These are phyloP conservation scores for Heliconius melpomene DNA, from an alignment of 1,140 invertebrate genomes.

Conservation along the genomic window DNA sequence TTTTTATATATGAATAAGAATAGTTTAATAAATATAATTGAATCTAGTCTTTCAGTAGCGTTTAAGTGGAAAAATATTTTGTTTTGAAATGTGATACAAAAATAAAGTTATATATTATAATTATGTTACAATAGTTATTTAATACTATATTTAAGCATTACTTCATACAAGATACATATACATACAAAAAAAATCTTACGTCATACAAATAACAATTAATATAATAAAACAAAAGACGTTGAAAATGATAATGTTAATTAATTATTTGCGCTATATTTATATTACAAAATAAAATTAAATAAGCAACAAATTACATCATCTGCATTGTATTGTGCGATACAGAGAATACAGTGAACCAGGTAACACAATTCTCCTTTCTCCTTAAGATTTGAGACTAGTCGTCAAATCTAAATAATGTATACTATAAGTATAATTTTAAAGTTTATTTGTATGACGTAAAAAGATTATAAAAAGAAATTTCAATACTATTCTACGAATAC, in stretches of 20 bases:
- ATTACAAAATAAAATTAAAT: background rate
- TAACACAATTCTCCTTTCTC: background rate
- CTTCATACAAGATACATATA: background rate
- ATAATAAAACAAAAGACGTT: background rate
- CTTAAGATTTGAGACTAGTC: background rate
- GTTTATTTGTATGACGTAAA: background rate
- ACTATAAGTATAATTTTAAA: slow-evolving; percentile 3
- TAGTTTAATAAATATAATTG: background rate
- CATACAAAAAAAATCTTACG: background rate
- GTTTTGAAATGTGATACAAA: background rate
- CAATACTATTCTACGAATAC: slow-evolving; percentile 21
- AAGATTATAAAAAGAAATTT: background rate
- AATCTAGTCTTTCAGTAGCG: background rate
- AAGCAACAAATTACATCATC: background rate
- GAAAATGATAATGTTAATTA: background rate
- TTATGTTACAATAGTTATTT: background rate
- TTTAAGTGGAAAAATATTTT: background rate
- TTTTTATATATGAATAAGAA: background rate
- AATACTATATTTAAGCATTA: background rate
- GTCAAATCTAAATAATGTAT: background rate
- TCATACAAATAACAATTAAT: slow-evolving; percentile 4
- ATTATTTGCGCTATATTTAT: background rate
- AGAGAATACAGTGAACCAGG: too few relatives aligned
- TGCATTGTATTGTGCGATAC: too few relatives aligned
- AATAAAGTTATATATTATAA: slow-evolving; percentile 5